Evolutionary conservation across 2,113 vertebrate genomes (phyloP).

Genomic region (Ameiurus melas): DNA sequence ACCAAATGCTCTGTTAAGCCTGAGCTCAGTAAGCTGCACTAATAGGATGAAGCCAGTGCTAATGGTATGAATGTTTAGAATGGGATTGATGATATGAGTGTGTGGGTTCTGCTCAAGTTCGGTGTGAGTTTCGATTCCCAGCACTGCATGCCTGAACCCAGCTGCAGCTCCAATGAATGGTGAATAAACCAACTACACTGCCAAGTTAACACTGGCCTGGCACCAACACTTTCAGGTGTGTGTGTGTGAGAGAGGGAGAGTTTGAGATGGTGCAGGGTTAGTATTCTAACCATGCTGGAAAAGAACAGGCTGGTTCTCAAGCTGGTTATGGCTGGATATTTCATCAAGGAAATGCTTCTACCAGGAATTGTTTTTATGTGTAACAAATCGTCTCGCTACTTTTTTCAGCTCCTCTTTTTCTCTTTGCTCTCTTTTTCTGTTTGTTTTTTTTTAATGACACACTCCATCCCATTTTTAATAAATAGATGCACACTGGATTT

Average conservation of each 20-base stretch:
- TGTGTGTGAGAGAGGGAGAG: background rate
- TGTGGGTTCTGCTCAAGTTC: constrained; percentile 13
- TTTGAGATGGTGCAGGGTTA: constrained; percentile 6
- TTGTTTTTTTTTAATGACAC: background rate
- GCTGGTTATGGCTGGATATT: background rate
- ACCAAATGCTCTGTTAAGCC: constrained; percentile 24
- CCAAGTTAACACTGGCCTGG: constrained; percentile 52
- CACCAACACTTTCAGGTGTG: constrained; percentile 46
- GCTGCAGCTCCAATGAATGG: constrained; percentile 50
- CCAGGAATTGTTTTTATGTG: background rate
- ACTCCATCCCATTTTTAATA: background rate
- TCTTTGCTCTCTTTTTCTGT: too few relatives aligned
- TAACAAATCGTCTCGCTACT: background rate
- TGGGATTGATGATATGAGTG: constrained; percentile 7
- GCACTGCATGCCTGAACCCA: constrained; percentile 23
- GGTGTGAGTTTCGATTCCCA: background rate
- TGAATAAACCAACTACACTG: constrained; percentile 46
- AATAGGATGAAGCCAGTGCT: constrained; percentile 32
- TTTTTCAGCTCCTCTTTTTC: background rate
- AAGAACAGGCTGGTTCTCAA: background rate
- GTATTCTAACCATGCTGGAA: background rate
- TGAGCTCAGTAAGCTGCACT: constrained; percentile 11
- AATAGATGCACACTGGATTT: background rate
- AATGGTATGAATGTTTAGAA: constrained; percentile 29
- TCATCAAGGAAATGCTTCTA: constrained; percentile 10